A percentile compares a stretch with the other conserved stretches of the same genome.
Evolutionary conservation across 2,113 vertebrate species (phyloP).

Genomic region (Lagopus muta): DNA sequence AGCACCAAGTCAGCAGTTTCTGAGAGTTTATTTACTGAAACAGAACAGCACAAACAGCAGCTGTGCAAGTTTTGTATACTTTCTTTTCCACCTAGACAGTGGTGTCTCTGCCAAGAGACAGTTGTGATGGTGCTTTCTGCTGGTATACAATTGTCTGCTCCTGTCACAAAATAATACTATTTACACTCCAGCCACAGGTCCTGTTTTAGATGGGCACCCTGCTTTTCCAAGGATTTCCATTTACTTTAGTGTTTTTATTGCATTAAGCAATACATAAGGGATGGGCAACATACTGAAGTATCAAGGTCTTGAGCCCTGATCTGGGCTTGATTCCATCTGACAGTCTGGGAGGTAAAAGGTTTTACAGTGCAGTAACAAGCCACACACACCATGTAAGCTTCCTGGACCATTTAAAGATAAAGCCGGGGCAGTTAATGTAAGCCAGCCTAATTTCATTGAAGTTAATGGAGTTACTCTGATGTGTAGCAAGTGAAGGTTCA

Average conservation of each 20-base stretch:
- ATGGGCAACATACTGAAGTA: background rate
- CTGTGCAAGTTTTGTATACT: constrained; percentile 18
- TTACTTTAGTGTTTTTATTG: background rate
- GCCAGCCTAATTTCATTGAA: background rate
- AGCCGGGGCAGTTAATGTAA: background rate
- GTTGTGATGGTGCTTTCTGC: background rate
- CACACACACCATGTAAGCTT: background rate
- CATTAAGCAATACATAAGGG: background rate
- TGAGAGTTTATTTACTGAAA: background rate
- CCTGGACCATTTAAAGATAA: background rate
- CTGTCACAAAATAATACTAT: background rate
- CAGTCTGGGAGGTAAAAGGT: background rate
- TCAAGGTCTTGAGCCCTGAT: background rate
- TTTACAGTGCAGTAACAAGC: background rate
- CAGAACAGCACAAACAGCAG: constrained; percentile 1
- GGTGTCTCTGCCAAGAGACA: background rate
- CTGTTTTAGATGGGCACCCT: background rate
- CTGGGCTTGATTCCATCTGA: background rate
- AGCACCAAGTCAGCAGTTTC: background rate
- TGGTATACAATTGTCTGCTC: background rate
- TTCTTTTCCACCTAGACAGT: background rate
- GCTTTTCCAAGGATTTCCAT: background rate
- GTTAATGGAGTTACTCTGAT: background rate
- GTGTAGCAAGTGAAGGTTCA: background rate
- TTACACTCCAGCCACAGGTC: background rate